Base-by-base conservation (phyloP, 2,113 vertebrate species). In the Opisthocomus hoazin region DNA sequence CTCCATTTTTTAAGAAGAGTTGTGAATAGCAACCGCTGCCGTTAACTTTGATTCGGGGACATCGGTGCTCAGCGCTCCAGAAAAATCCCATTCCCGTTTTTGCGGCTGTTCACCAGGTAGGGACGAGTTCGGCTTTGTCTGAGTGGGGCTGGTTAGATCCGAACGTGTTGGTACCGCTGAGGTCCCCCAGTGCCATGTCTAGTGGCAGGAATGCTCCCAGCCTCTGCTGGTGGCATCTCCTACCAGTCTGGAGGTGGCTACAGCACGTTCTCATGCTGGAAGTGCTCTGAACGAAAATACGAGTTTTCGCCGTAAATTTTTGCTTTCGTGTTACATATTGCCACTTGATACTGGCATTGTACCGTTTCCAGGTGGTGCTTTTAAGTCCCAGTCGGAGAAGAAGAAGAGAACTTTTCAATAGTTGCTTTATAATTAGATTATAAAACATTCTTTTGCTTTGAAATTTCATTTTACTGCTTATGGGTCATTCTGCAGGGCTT, bases 121-220 rank as follows among this genome's bases (percentile, higher is more conserved):
- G 39, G 53, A 7, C 3, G 1, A 54, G 41, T n/a, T 77, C 27
- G 9, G 24, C n/a, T 22, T 22, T 21, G 24, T 63, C 10, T 36
- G 11, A 46, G 5, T 12, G 13, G 15, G 51, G 27, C 30, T 30
- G n/a, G 27, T 41, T 1, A 29, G 45, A 21, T 82, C 36, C 29
- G 26, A 8, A 21, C 9, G 0, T 12, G 23, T 18, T 50, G 30
- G 15, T 45, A 27, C 12, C 0, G 2, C 2, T 41, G 45, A 14
- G 76, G 39, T 68, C 45, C 65, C 41, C 32, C 9, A 4, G 41
- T 16, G 53, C 39, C 14, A 1, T 4, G 6, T 23, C 39, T 16
- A 8, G 36, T 11, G 58, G 48, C n/a, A 22, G 45, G 39, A 58
- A 14, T 2, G 20, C 18, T 60, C 45, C 64, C 70, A 58, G 48